These are phyloP conservation scores for Dusona sp. DNA, from an alignment of 2,888 invertebrate genomes.

Conservation along the genomic window DNA sequence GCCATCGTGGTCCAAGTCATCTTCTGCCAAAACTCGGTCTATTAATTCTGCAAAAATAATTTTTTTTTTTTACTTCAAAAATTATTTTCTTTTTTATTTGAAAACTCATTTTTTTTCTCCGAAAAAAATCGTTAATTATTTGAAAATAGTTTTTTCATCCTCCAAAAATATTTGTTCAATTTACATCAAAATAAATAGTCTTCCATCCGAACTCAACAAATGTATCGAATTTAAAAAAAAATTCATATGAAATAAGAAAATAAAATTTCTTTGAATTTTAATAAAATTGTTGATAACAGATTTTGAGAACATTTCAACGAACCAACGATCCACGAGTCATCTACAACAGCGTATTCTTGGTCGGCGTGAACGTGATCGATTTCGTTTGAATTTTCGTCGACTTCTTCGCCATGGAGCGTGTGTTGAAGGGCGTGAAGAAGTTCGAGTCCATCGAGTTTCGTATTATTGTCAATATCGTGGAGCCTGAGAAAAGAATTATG, in stretches of 20 bases:
- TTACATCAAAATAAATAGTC: neutral
- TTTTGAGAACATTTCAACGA: conserved; percentile 35
- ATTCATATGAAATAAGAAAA: neutral
- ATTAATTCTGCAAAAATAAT: conserved; percentile 89
- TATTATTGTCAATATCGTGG: conserved; percentile 96
- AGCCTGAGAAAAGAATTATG: conserved; percentile 82
- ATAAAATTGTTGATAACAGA: neutral
- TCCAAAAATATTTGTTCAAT: no score
- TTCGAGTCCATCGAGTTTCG: conserved; percentile 95
- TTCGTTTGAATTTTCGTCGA: conserved; percentile 81
- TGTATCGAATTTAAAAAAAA: neutral
- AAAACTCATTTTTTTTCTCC: neutral
- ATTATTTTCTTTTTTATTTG: no score
- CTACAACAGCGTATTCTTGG: conserved; percentile 70
- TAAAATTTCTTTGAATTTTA: neutral
- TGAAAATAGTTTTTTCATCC: neutral
- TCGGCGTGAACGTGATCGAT: conserved; percentile 60
- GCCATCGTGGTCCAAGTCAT: conserved; percentile 94
- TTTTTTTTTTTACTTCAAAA: no score
- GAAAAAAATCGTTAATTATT: neutral
- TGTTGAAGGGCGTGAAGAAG: conserved; percentile 93
- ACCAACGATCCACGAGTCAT: conserved; percentile 77
- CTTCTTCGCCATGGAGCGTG: conserved; percentile 88
- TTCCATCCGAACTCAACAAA: neutral
- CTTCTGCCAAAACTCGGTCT: conserved; percentile 92